phyloP scores from a whole-genome alignment of 2,888 invertebrate species.

The Oscheius sp. region DNA sequence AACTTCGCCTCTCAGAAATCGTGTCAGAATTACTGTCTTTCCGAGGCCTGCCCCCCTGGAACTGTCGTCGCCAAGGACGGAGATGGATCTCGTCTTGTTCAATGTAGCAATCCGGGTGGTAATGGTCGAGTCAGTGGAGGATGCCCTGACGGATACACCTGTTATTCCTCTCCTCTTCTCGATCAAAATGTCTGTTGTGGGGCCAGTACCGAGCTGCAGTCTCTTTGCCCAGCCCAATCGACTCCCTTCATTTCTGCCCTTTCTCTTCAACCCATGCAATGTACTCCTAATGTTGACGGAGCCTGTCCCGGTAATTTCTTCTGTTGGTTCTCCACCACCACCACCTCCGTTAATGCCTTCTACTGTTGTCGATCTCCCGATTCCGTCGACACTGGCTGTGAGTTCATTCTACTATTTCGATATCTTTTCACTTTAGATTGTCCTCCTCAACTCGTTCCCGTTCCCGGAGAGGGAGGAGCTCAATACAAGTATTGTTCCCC shows the following conservation, averaged over 20 bases:
- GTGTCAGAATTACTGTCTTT: slow-evolving; percentile 69
- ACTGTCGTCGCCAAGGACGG: slow-evolving; percentile 68
- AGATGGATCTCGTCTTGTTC: slow-evolving; percentile 60
- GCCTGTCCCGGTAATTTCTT: slow-evolving; percentile 69
- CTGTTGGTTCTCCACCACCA: slow-evolving; percentile 69
- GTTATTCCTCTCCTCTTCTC: slow-evolving; percentile 64
- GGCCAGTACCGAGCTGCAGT: slow-evolving; percentile 65
- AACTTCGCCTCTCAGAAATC: slow-evolving; percentile 68
- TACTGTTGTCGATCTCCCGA: slow-evolving; percentile 70
- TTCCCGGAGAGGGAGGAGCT: slow-evolving; percentile 67
- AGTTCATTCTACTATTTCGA: slow-evolving; percentile 23
- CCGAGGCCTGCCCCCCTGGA: slow-evolving; percentile 67
- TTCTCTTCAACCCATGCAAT: slow-evolving; percentile 70
- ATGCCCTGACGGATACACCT: slow-evolving; percentile 69
- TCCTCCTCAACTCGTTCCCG: slow-evolving; percentile 69
- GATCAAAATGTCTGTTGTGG: slow-evolving; percentile 70
- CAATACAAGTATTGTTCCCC: slow-evolving; percentile 69
- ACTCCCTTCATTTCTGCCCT: slow-evolving; percentile 69
- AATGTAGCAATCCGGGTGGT: slow-evolving; percentile 64
- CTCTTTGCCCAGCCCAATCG: slow-evolving; percentile 66
- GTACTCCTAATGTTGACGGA: slow-evolving; percentile 69
- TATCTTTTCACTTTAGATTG: slow-evolving; percentile 53
- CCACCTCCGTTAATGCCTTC: slow-evolving; percentile 67
- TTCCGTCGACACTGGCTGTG: slow-evolving; percentile 67
- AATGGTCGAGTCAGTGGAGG: slow-evolving; percentile 64